Conservation (phyloP, 1,140 invertebrate species). For the Aphaenogaster floridana region DNA sequence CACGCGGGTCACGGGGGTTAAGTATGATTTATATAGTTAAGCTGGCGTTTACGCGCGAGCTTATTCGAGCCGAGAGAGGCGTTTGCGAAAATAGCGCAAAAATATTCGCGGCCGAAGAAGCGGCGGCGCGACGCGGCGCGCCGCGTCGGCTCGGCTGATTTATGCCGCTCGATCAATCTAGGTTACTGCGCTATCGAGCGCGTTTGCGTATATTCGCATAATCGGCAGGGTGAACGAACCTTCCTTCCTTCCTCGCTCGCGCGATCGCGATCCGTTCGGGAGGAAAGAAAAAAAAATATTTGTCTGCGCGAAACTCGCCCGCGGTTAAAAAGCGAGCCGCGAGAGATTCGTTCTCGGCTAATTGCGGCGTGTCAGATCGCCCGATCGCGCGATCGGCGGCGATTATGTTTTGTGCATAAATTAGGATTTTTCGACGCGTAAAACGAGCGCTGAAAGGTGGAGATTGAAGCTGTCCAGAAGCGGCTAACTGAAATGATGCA, state of each 20-base stretch:
- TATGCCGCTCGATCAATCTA: slow-evolving; percentile 71
- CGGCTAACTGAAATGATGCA: background rate
- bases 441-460: background rate
- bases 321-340: slow-evolving; percentile 9
- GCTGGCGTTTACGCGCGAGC: slow-evolving; percentile 55
- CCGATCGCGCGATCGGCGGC: background rate
- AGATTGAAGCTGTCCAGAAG: background rate
- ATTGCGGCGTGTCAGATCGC: slow-evolving; percentile 25
- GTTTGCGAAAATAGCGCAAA: slow-evolving; percentile 19
- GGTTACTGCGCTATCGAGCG: slow-evolving; percentile 71
- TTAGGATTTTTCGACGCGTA: background rate
- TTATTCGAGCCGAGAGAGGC: slow-evolving; percentile 57
- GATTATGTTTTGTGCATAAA: background rate
- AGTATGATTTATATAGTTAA: slow-evolving; percentile 49
- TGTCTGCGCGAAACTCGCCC: slow-evolving; percentile 16
- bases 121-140: slow-evolving; percentile 19
- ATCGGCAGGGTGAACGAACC: slow-evolving; percentile 73
- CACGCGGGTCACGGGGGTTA: slow-evolving; percentile 38
- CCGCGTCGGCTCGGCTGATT: slow-evolving; percentile 56
- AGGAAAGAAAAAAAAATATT: slow-evolving; percentile 29
- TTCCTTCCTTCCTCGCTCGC: slow-evolving; percentile 36
- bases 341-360: slow-evolving; percentile 20
- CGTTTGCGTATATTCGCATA: slow-evolving; percentile 76
- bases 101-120: slow-evolving; percentile 51
- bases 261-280: slow-evolving; percentile 44